Evolutionary conservation across 2,797 vertebrate species (phyloP).

Genomic region (Microtus californicus): DNA sequence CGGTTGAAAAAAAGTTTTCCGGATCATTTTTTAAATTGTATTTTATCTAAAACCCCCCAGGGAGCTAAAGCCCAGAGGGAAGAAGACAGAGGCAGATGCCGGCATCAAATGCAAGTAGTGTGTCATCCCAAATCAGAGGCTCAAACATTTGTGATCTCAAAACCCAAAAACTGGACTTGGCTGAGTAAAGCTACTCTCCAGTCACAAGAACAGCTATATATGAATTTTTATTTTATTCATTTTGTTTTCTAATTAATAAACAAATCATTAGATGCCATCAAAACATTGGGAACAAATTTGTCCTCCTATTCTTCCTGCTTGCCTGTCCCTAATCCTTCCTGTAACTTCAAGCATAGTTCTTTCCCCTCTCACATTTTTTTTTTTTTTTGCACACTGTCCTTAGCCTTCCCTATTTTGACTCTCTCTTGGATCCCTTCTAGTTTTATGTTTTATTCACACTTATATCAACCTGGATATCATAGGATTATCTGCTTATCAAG

Average conservation of each 20-base stretch:
- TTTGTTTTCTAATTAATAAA: neutral
- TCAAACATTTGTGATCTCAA: too few species aligned
- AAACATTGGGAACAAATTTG: neutral
- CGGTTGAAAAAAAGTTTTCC: neutral
- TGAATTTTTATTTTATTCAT: neutral
- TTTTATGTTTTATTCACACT: neutral
- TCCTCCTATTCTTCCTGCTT: neutral
- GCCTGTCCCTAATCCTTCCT: fast-evolving
- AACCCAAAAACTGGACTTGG: too few species aligned
- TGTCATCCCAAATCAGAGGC: too few species aligned
- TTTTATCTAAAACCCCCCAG: neutral
- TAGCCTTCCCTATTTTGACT: too few species aligned
- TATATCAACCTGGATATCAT: neutral
- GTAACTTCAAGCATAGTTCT: too few species aligned
- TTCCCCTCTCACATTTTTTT: neutral
- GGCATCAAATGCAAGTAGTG: neutral
- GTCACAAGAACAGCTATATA: neutral
- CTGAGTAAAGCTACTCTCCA: neutral
- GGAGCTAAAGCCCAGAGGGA: neutral
- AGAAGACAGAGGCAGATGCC: neutral
- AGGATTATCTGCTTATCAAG: neutral
- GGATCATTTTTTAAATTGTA: neutral
- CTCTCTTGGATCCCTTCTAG: neutral
- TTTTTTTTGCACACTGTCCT: neutral
- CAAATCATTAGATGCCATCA: neutral